Percentiles rank a stretch among this genome's conserved stretches.
Conservation (phyloP, 2,888 invertebrate genomes). For the Rotaria magnacalcarata region DNA sequence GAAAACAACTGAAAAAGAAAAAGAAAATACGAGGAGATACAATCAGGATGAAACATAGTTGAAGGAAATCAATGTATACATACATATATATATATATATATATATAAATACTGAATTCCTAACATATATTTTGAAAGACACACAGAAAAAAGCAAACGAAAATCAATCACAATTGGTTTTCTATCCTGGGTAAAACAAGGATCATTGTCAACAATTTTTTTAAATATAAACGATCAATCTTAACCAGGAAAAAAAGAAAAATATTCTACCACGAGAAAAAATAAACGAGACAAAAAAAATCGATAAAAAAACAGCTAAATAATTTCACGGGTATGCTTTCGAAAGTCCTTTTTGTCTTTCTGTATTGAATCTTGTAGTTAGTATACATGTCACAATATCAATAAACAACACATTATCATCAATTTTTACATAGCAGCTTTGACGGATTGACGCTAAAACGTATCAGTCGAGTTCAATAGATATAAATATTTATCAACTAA, state of each 20-base stretch:
- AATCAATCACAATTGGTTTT: neutral
- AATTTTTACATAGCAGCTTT: constrained; percentile 5
- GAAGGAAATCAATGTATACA: neutral
- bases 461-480: neutral
- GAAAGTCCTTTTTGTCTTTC: neutral
- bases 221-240: neutral
- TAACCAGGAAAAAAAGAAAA: neutral
- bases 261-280: neutral
- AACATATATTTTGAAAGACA: neutral
- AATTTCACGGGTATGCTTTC: neutral
- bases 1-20: neutral
- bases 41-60: no score
- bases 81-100: no score
- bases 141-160: neutral
- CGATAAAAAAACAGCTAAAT: neutral
- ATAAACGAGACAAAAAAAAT: neutral
- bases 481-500: neutral
- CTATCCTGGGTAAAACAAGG: neutral
- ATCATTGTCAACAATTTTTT: neutral
- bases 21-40: neutral
- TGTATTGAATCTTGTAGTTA: neutral
- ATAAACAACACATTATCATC: neutral
- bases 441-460: neutral
- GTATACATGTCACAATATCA: neutral
- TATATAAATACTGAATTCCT: no score